Conservation (phyloP, 2,797 vertebrate species). For the Remorina albescens region DNA sequence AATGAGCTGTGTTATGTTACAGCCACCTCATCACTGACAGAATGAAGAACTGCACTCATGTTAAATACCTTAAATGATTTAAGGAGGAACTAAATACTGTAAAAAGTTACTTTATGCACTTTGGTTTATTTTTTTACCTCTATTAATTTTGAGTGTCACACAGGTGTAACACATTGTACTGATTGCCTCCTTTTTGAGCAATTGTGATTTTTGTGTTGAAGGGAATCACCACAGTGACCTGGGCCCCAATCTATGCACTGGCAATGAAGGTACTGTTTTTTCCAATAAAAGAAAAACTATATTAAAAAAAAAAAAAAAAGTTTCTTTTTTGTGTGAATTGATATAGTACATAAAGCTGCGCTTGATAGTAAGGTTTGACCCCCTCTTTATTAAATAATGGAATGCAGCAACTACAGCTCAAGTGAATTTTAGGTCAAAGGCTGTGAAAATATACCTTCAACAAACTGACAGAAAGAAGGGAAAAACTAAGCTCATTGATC, state of each 20-base stretch:
- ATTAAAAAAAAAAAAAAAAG: neutral
- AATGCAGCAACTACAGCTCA: neutral
- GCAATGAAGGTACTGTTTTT: neutral
- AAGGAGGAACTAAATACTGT: conserved; percentile 15
- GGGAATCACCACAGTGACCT: neutral
- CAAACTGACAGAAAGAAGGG: too few species aligned
- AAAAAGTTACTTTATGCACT: conserved; percentile 39
- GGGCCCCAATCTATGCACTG: conserved; percentile 10
- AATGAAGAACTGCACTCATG: conserved; percentile 1
- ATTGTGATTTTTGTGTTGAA: conserved; percentile 15
- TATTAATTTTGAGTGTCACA: conserved; percentile 11
- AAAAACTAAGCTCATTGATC: too few species aligned
- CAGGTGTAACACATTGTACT: neutral
- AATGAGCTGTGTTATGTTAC: conserved; percentile 48
- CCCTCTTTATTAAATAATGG: neutral
- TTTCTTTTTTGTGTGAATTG: neutral
- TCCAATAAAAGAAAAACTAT: conserved; percentile 3
- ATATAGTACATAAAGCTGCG: neutral
- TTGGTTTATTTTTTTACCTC: conserved; percentile 29
- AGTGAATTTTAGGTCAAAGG: neutral
- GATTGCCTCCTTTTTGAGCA: conserved; percentile 4
- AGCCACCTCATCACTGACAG: neutral
- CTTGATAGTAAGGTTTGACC: neutral
- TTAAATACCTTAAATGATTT: neutral
- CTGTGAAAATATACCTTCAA: too few species aligned